Evolutionary conservation across 2,113 vertebrate genomes (phyloP).

Genomic region (Callipepla californica): DNA sequence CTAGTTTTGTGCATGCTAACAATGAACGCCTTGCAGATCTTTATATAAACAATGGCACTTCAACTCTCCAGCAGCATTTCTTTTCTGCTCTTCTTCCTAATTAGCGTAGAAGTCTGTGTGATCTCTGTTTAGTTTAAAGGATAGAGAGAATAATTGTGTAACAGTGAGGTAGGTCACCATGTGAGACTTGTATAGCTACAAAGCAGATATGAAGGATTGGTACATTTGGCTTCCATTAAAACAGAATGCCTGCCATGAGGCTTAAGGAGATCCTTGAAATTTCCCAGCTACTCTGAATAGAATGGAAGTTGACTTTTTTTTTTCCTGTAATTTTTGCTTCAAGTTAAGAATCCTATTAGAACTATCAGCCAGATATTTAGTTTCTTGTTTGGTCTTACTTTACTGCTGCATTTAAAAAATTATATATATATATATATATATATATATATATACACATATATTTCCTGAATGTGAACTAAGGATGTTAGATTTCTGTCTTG

Average conservation of each 20-base stretch:
- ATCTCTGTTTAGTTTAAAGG: background rate
- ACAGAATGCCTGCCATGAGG: background rate
- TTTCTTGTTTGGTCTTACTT: background rate
- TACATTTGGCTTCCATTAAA: background rate
- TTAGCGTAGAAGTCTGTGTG: background rate
- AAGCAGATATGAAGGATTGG: background rate
- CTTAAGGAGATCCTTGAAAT: background rate
- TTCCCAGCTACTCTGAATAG: background rate
- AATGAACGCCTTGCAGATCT: background rate
- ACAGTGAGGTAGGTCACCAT: background rate
- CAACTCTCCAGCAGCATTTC: background rate
- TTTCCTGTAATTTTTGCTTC: background rate
- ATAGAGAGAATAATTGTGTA: background rate
- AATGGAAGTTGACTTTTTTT: background rate
- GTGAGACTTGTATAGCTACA: background rate
- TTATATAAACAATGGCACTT: background rate
- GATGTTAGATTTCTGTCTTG: background rate
- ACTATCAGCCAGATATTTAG: background rate
- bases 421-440: too few species aligned
- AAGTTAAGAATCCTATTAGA: background rate
- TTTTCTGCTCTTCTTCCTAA: background rate
- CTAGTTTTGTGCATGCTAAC: background rate
- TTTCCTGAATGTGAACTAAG: background rate
- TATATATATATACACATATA: background rate
- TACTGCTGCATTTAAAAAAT: background rate